phyloP scores from a whole-genome alignment of 2,797 vertebrate genomes.

The Schizothorax lantsangensis region DNA sequence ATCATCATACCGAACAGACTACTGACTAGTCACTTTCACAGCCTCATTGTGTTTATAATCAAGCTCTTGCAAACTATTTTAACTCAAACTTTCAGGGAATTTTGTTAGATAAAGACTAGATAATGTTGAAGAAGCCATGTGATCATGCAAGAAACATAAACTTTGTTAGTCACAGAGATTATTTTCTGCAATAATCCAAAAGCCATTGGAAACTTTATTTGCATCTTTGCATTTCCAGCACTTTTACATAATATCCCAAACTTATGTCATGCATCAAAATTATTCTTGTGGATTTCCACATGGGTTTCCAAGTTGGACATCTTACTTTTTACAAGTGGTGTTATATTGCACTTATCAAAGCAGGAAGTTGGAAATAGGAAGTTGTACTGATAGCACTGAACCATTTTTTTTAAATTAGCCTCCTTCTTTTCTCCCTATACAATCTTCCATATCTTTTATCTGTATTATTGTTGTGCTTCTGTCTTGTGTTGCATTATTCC shows the following conservation, averaged over 20 bases:
- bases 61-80: neutral
- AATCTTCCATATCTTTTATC: slow-evolving; percentile 10
- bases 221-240: too few relatives aligned
- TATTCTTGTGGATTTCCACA: too few relatives aligned
- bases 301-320: neutral
- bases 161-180: neutral
- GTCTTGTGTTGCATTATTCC: slow-evolving; percentile 1
- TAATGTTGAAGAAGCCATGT: neutral
- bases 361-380: neutral
- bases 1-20: neutral
- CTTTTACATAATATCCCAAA: too few relatives aligned
- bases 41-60: neutral
- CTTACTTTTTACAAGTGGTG: neutral
- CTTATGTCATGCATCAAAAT: too few relatives aligned
- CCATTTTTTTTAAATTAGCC: neutral
- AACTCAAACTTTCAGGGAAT: neutral
- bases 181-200: neutral
- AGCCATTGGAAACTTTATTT: neutral
- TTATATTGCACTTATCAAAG: neutral
- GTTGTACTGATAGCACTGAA: slow-evolving; percentile 1
- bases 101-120: neutral
- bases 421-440: neutral
- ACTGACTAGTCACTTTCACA: neutral
- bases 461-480: slow-evolving; percentile 7
- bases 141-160: neutral